Base-by-base conservation (phyloP, 2,797 vertebrate species). In the Aerospiza tachiro region DNA sequence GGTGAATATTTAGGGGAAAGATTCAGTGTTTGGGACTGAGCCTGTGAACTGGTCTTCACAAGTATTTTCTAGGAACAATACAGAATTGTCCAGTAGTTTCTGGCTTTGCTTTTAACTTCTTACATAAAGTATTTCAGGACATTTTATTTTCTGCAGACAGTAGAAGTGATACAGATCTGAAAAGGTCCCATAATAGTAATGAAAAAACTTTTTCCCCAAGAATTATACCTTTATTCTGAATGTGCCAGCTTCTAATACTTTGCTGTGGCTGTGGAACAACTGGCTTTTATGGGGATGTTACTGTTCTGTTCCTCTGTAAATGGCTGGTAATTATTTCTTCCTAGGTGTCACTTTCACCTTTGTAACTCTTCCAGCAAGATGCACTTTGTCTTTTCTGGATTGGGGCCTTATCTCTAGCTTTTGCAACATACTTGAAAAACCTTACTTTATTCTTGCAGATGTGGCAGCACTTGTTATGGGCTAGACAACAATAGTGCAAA, bases 401-500 rank as follows among this genome's bases (percentile, higher is more conserved):
- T 31, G 58, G 44, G 42, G 25, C 22, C 22, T 47, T 72, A 35
- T 68, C 68, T 79, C 58, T 35, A 15, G 7, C 5, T 78, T 83
- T 86, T 62, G 7, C 59, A 49, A 2, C 7, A 6, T 75, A 31
- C 16, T 80, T 53, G 7, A 28, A 55, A 73, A 59, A 23, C 2
- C 6, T 56, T 53, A 16, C 10, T 90, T 63, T n/a, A 10, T 62
- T 56, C 22, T 53, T 87, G 35, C 13, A 40, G 29, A 20, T 33
- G 17, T 29, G 21, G 11, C 47, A 86, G 23, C 5, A 4, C 33
- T 90, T 70, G 6, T 58, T 56, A 29, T 0, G 5, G 55, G 6
- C 3, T 42, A 12, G 8, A 8, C 65, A 49, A 16, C 11, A 29
- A 2, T 5, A 59, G 15, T 28, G 23, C 13, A 29, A n/a, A 0